Evolutionary conservation across 2,113 vertebrate species (phyloP).

Genomic region (Brachypodius melanocephalos): DNA sequence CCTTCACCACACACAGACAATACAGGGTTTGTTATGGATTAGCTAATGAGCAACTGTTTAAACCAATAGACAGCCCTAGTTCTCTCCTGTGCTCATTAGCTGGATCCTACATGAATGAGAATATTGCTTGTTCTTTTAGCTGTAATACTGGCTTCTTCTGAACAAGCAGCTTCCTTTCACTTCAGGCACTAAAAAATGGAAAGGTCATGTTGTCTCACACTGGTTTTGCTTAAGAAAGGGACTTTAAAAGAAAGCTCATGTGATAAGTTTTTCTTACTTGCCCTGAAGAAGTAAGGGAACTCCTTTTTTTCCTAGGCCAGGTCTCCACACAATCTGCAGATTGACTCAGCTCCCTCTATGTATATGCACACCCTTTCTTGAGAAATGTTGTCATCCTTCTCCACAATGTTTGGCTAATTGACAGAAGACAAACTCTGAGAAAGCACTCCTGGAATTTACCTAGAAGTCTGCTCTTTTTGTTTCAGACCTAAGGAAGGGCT

Average conservation of each 20-base stretch:
- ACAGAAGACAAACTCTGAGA: not conserved
- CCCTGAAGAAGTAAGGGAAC: not conserved
- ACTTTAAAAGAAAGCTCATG: not conserved
- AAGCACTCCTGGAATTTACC: not conserved
- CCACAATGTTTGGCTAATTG: not conserved
- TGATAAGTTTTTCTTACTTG: not conserved
- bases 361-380: not conserved
- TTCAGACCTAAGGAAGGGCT: not conserved
- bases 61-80: not conserved
- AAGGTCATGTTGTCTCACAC: not conserved
- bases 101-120: not conserved
- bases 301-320: not conserved
- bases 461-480: not conserved
- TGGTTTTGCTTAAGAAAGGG: not conserved
- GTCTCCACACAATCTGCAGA: not conserved
- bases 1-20: conserved; percentile 14
- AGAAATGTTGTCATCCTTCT: not conserved
- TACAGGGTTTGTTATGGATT: conserved; percentile 31
- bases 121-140: not conserved
- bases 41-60: conserved; percentile 49
- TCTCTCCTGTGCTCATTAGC: not conserved
- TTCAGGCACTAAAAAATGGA: not conserved
- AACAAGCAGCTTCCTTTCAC: not conserved
- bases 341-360: not conserved
- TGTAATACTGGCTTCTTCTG: not conserved